Base-by-base conservation (phyloP, 2,888 invertebrate species). In the Drosophila pegasa region DNA sequence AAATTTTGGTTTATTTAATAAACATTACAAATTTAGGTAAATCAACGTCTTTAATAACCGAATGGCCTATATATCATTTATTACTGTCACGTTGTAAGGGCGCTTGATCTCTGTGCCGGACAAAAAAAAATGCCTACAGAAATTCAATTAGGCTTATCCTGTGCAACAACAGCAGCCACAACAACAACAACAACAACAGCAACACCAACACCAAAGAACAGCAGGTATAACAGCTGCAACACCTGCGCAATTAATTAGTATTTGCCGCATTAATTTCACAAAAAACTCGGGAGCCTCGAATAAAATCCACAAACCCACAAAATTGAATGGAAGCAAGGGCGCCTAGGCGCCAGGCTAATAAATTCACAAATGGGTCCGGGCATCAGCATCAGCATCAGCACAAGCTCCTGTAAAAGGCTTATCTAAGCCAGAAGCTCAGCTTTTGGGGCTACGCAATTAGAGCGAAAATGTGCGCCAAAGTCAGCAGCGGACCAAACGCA, bases 191-290 rank as follows among this genome's bases (percentile, higher is more conserved):
- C 43, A 87, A 70, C 87, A 78, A 85, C 87, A 81, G 89, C 89
- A 90, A 89, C 90, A 89, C 90, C 89, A n/a, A 37, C 43, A 33
- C 16, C 37, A 47, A 54, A 57, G 61, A 45, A 29, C 54, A 62
- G 52, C 59, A 72, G 65, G 71, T 70, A 69, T 65, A 87, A 70
- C 87, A 78, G 88, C 87, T 84, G 89, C 89, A 90, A 89, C 90
- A 89, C 90, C 89, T 90, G 89, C 77, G 84, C 84, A 89, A 89
- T 90, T 89, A 89, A 89, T 89, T 90, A 90, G 87, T 86, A 84
- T 88, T 81, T 84, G 78, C 80, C 87, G 88, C 78, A 90, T 89
- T 90, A 90, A 88, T 87, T 83, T 86, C 88, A 77, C 72, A 70
- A 70, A 66, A 59, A 56, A 55, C 16, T 52, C 54, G 14, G 45